phyloP scores from a whole-genome alignment of 2,888 invertebrate genomes.

The Cheilosia soror region DNA sequence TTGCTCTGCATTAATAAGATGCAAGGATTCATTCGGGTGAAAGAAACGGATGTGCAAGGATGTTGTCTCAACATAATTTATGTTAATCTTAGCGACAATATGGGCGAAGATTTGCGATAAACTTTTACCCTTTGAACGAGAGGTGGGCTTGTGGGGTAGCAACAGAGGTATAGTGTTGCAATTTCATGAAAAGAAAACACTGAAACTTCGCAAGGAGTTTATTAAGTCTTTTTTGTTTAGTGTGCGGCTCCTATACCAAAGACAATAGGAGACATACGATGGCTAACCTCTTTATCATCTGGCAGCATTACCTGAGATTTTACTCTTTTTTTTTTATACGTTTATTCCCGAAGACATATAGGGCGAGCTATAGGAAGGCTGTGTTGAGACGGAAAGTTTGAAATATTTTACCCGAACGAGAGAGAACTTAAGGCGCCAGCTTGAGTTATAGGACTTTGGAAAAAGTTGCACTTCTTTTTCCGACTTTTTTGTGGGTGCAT shows the following conservation, averaged over 20 bases:
- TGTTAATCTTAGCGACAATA: conserved; percentile 74
- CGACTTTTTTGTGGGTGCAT: conserved; percentile 13
- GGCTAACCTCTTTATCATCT: conserved; percentile 64
- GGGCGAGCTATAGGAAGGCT: background rate
- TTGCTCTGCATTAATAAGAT: conserved; percentile 64
- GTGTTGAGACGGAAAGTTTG: conserved; percentile 38
- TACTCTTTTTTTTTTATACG: conserved; percentile 23
- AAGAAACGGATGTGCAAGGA: conserved; percentile 71
- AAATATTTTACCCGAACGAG: conserved; percentile 41
- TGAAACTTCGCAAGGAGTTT: conserved; percentile 52
- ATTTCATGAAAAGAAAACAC: conserved; percentile 27
- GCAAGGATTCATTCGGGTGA: conserved; percentile 59
- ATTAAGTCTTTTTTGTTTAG: conserved; percentile 36
- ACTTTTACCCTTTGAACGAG: conserved; percentile 55
- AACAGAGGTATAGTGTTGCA: background rate
- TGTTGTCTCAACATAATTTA: conserved; percentile 72
- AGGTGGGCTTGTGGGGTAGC: background rate
- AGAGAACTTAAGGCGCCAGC: conserved; percentile 55
- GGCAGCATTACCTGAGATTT: conserved; percentile 56
- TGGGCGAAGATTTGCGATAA: conserved; percentile 70
- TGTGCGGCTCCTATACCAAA: conserved; percentile 1
- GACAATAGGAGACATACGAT: conserved; percentile 46
- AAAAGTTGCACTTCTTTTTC: conserved; percentile 27
- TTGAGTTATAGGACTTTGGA: conserved; percentile 59
- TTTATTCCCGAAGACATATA: conserved; percentile 24